phyloP scores from a whole-genome alignment of 2,113 vertebrate genomes.

The Salvelinus namaycush region DNA sequence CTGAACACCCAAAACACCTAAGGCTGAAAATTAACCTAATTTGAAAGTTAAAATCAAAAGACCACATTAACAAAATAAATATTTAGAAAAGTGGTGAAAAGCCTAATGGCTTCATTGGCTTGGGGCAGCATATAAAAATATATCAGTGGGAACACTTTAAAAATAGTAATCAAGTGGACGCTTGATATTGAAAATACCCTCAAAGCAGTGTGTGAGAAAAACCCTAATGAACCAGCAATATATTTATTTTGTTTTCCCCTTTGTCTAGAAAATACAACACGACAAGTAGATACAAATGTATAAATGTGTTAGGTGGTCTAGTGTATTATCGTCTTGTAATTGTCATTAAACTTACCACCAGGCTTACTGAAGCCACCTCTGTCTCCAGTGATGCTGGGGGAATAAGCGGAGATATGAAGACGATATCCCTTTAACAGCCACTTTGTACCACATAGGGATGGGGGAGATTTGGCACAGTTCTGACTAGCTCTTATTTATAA shows the following conservation, averaged over 20 bases:
- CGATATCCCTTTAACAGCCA: conserved; percentile 92
- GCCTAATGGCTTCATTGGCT: background rate
- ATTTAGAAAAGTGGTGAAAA: background rate
- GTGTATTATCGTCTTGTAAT: conserved; percentile 30
- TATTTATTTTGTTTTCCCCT: conserved; percentile 50
- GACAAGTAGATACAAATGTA: conserved; percentile 3
- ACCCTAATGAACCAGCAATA: conserved; percentile 74
- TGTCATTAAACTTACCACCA: conserved; percentile 89
- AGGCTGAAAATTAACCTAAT: background rate
- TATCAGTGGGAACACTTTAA: too few relatives aligned
- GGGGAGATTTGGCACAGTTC: conserved; percentile 75
- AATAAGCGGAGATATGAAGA: conserved; percentile 96
- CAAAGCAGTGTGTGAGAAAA: conserved; percentile 2
- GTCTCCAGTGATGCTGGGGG: conserved; percentile 95
- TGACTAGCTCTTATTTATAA: conserved; percentile 73
- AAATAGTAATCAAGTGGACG: background rate
- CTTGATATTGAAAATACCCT: background rate
- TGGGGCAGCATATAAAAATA: too few relatives aligned
- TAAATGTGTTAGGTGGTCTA: conserved; percentile 64
- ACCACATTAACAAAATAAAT: conserved; percentile 67
- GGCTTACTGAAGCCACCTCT: conserved; percentile 97
- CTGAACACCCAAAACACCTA: background rate
- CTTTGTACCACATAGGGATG: conserved; percentile 80
- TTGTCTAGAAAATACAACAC: conserved; percentile 22
- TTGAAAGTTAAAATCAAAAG: background rate